Evolutionary conservation across 2,113 vertebrate species (phyloP).

Genomic region (Perca flavescens): DNA sequence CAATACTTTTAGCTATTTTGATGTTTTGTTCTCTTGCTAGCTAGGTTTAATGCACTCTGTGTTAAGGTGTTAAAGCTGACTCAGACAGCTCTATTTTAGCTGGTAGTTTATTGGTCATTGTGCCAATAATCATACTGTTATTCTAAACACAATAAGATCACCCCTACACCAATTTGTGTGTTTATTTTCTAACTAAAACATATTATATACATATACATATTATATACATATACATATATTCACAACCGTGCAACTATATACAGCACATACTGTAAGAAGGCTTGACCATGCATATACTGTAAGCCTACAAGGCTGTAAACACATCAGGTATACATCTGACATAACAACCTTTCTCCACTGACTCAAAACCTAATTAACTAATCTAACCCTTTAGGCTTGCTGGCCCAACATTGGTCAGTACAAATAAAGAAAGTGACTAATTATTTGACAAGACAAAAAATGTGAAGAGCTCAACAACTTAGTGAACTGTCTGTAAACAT

Average conservation of each 20-base stretch:
- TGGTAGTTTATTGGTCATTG: too few relatives aligned
- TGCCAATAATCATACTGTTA: too few relatives aligned
- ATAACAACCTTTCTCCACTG: constrained; percentile 1
- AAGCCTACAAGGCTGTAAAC: neutral
- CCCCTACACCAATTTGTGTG: too few relatives aligned
- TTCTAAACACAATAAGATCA: too few relatives aligned
- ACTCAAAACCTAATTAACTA: neutral
- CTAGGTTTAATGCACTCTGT: too few relatives aligned
- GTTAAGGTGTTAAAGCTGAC: too few relatives aligned
- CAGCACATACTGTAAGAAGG: neutral
- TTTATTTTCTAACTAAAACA: too few relatives aligned
- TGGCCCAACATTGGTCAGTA: neutral
- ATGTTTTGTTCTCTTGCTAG: too few relatives aligned
- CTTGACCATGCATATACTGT: constrained; percentile 2
- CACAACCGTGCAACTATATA: neutral
- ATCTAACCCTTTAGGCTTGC: neutral
- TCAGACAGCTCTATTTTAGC: too few relatives aligned
- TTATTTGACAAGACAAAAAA: constrained; percentile 19
- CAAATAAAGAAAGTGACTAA: constrained; percentile 26
- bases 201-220: too few relatives aligned
- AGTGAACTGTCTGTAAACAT: constrained; percentile 31
- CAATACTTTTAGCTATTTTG: too few relatives aligned
- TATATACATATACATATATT: neutral
- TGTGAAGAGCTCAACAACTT: constrained; percentile 15
- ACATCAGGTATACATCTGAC: neutral